A percentile compares a stretch with the other conserved stretches of the same genome.
Evolutionary conservation across 2,888 invertebrate species (phyloP).

Genomic region (Acleris holmiana): DNA sequence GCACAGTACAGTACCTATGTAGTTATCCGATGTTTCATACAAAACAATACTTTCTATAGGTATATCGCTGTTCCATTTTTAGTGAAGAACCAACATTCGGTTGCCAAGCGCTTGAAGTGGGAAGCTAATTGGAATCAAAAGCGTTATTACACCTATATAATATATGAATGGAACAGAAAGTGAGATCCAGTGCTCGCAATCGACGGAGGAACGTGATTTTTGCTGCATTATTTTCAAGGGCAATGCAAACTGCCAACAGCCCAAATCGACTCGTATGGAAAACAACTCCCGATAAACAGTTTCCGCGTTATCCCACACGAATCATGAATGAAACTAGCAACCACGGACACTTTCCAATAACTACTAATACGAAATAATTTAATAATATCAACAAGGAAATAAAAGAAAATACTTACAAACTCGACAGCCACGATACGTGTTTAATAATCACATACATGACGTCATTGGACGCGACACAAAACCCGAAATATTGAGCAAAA

Average conservation of each 20-base stretch:
- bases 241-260: slow-evolving; percentile 60
- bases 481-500: slow-evolving; percentile 81
- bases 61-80: slow-evolving; percentile 73
- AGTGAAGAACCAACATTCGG: slow-evolving; percentile 60
- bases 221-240: slow-evolving; percentile 85
- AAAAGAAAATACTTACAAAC: slow-evolving; percentile 83
- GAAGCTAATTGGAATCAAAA: slow-evolving; percentile 38
- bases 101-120: slow-evolving; percentile 65
- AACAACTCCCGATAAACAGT: slow-evolving; percentile 44
- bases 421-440: slow-evolving; percentile 82
- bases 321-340: slow-evolving; percentile 76
- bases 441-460: slow-evolving; percentile 82
- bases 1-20: slow-evolving; percentile 16
- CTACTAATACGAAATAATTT: slow-evolving; percentile 55
- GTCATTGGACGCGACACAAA: slow-evolving; percentile 83
- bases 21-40: slow-evolving; percentile 49
- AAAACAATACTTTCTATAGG: slow-evolving; percentile 71
- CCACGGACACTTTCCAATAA: slow-evolving; percentile 55
- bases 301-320: slow-evolving; percentile 52
- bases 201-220: slow-evolving; percentile 70
- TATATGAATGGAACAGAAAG: slow-evolving; percentile 60
- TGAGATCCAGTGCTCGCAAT: slow-evolving; percentile 57
- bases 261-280: slow-evolving; percentile 56
- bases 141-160: slow-evolving; percentile 44
- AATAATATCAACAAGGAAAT: slow-evolving; percentile 73